These are phyloP conservation scores for Phoebastria nigripes DNA, from an alignment of 2,797 vertebrate genomes.

Conservation along the genomic window DNA sequence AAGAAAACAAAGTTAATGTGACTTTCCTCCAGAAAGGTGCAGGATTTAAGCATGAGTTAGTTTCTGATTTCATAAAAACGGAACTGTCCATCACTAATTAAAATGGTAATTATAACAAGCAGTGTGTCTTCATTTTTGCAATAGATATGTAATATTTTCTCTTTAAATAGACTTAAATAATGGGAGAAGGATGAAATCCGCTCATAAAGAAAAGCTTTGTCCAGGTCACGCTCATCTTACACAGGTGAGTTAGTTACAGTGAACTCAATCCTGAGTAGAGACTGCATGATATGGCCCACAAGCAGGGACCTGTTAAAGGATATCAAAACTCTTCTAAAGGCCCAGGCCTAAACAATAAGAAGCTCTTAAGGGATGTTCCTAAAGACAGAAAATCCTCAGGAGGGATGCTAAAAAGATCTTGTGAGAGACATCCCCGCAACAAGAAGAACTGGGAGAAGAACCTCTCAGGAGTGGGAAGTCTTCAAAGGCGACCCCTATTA, in stretches of 20 bases:
- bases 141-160: background rate
- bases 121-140: background rate
- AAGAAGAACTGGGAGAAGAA: constrained; percentile 42
- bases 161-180: background rate
- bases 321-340: constrained; percentile 5
- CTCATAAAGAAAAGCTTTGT: background rate
- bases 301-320: background rate
- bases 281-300: background rate
- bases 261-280: background rate
- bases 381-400: constrained; percentile 39
- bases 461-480: constrained; percentile 44
- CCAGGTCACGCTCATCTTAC: background rate
- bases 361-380: constrained; percentile 27
- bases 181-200: background rate
- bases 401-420: constrained; percentile 47
- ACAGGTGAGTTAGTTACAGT: background rate
- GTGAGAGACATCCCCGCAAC: constrained; percentile 18
- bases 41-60: background rate
- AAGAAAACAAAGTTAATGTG: background rate
- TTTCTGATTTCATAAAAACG: background rate
- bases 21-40: background rate
- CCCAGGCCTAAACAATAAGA: constrained; percentile 8
- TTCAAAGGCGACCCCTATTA: constrained; percentile 66
- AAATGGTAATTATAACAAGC: background rate
- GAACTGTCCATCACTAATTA: background rate